phyloP scores from a whole-genome alignment of 1,140 invertebrate genomes.

The Diachasma alloeum region DNA sequence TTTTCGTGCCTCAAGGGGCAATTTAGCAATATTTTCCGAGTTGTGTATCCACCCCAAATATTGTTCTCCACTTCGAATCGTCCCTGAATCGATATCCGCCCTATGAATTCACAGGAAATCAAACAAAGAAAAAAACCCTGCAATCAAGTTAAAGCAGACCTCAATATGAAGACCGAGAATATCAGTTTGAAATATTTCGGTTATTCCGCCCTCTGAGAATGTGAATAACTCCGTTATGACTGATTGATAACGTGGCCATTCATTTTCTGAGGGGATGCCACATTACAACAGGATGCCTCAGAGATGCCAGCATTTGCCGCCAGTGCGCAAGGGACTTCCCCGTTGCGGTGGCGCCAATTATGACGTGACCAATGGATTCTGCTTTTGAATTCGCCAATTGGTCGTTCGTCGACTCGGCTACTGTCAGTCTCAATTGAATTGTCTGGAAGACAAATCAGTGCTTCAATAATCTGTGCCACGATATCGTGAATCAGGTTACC shows the following conservation, averaged over 20 bases:
- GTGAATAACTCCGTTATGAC: background rate
- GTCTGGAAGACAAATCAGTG: constrained; percentile 63
- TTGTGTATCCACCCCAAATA: background rate
- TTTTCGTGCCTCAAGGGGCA: background rate
- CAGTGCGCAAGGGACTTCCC: constrained; percentile 81
- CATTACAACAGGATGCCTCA: constrained; percentile 84
- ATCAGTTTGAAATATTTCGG: no score
- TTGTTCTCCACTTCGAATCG: background rate
- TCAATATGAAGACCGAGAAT: background rate
- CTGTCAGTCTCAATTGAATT: constrained; percentile 76
- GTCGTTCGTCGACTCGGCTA: constrained; percentile 65
- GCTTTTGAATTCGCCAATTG: constrained; percentile 59
- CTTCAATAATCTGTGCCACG: background rate
- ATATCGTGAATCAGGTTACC: constrained; percentile 1
- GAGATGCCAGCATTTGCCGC: constrained; percentile 84
- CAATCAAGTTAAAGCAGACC: background rate
- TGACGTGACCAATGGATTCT: constrained; percentile 75
- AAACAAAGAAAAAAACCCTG: background rate
- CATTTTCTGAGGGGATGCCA: constrained; percentile 82
- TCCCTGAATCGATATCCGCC: background rate
- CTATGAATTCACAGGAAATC: background rate
- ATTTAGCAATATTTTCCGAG: background rate
- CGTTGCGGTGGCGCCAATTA: constrained; percentile 72
- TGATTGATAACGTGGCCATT: constrained; percentile 20
- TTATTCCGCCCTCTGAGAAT: background rate